Base-by-base conservation (phyloP, 2,797 vertebrate genomes). In the Prunella strophiata region DNA sequence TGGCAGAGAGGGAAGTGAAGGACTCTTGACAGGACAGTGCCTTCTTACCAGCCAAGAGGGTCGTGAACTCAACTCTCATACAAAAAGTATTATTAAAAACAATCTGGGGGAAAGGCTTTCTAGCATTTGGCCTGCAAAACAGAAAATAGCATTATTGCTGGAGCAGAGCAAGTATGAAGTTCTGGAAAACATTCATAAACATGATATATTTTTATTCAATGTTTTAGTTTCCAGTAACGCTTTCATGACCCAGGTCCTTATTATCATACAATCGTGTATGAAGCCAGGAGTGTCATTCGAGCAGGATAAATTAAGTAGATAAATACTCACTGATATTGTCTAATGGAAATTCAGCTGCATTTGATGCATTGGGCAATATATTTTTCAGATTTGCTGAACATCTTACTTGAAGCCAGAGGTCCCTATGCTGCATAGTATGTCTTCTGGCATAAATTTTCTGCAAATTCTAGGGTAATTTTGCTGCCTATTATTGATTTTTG, bases 121-220 rank as follows among this genome's bases (percentile, higher is more conserved):
- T 66, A 83, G 42, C 4, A 50, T 75, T 86, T 91, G 83, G 43
- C 36, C 29, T 9, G 20, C 12, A 26, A 70, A 93, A 59, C 17
- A 91, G 72, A 88, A 85, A 88, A 80, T 4, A 66, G 9, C n/a
- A 16, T 67, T 94, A 75, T 48, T 75, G 34, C 63, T 88, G 85
- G 71, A 96, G 34, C 25, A 79, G 12, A 90, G 30, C 50, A 94
- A 91, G 45, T 61, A 79, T 81, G 59, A 93, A 73, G 82, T 65
- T 26, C 74, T 87, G 65, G 62, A 86, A 96, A 85, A 86, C 14
- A 83, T 63, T 91, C 13, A 82, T 58, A 77, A 88, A 66, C 21
- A 20, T 16, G 51, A 75, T 15, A 47, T 63, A 59, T 86, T 73
- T 91, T 90, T 92, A 87, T 71, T 73, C 52, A 72, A 57, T 74